Conservation (phyloP, 2,797 vertebrate species). For the Steatocranus sp. region DNA sequence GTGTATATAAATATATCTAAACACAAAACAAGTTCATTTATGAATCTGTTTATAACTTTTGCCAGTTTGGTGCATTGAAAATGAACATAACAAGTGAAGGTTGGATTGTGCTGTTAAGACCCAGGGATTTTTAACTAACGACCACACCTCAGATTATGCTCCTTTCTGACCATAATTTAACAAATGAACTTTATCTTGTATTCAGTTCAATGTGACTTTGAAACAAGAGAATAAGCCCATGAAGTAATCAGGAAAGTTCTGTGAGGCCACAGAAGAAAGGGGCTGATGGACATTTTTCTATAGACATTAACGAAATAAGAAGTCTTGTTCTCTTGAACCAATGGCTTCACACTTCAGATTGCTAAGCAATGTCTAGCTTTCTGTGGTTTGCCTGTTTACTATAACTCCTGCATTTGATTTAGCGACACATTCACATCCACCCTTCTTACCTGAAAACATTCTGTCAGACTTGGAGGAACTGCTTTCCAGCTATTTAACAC, state of each 20-base stretch:
- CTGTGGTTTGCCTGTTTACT: not conserved
- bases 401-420: not conserved
- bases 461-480: not conserved
- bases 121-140: not conserved
- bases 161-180: not conserved
- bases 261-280: not conserved
- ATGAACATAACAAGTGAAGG: not conserved
- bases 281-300: not conserved
- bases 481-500: not conserved
- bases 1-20: not conserved
- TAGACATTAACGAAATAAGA: not conserved
- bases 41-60: not conserved
- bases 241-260: not conserved
- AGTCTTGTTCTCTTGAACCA: not conserved
- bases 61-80: not conserved
- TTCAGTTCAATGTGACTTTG: not conserved
- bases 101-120: not conserved
- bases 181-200: not conserved
- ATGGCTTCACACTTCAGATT: not conserved
- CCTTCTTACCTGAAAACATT: not conserved
- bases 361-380: not conserved
- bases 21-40: not conserved
- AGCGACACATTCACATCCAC: not conserved
- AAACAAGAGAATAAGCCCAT: rapidly evolving
- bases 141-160: not conserved